phyloP scores from a whole-genome alignment of 2,888 invertebrate species.

The Macroteleia sp. region DNA sequence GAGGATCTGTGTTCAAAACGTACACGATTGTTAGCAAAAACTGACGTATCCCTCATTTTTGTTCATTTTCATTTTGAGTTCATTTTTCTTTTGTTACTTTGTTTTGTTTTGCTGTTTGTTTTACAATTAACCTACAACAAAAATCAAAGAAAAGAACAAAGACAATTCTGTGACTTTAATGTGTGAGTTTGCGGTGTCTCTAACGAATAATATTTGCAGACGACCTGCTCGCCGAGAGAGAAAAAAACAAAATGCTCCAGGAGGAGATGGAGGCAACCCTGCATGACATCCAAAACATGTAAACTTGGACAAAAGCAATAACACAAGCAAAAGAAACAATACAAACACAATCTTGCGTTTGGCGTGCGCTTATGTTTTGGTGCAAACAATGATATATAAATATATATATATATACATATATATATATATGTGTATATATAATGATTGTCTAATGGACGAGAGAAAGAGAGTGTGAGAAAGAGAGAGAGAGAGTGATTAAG shows the following conservation, averaged over 20 bases:
- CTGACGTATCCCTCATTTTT: slow-evolving; percentile 22
- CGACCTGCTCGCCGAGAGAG: slow-evolving; percentile 96
- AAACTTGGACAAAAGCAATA: slow-evolving; percentile 83
- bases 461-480: no score
- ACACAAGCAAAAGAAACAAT: slow-evolving; percentile 38
- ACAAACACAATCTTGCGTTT: slow-evolving; percentile 62
- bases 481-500: slow-evolving; percentile 21
- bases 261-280: slow-evolving; percentile 99
- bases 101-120: slow-evolving; percentile 27
- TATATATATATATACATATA: no score
- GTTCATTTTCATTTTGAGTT: slow-evolving; percentile 25
- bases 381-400: no score
- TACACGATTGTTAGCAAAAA: background rate
- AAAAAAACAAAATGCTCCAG: slow-evolving; percentile 97
- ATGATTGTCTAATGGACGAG: slow-evolving; percentile 38
- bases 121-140: slow-evolving; percentile 17
- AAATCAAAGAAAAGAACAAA: slow-evolving; percentile 18
- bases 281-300: slow-evolving; percentile 99
- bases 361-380: slow-evolving; percentile 66
- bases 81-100: slow-evolving; percentile 10
- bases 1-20: background rate
- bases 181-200: slow-evolving; percentile 68
- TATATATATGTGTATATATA: no score
- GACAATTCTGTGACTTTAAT: background rate
- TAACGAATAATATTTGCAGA: slow-evolving; percentile 89